A percentile compares a stretch with the other conserved stretches of the same genome.
Evolutionary conservation across 1,140 invertebrate species (phyloP).

Genomic region (Hestina assimilis): DNA sequence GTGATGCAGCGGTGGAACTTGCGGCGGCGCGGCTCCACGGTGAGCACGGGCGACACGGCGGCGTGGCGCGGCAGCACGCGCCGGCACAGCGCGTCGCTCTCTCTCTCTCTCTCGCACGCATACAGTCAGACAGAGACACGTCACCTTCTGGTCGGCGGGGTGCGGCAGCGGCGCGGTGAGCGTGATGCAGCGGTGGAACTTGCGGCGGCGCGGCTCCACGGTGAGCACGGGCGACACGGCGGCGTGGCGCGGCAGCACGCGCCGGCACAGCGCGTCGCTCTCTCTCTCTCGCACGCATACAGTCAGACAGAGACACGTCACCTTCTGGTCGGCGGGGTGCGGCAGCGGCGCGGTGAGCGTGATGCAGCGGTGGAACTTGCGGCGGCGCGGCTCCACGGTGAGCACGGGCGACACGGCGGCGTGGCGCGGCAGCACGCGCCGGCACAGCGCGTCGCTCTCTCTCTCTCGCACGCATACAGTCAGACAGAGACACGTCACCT

Average conservation of each 20-base stretch:
- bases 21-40: slow-evolving; percentile 95
- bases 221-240: slow-evolving; percentile 97
- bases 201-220: slow-evolving; percentile 95
- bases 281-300: too few relatives aligned
- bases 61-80: slow-evolving; percentile 88
- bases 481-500: too few relatives aligned
- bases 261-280: slow-evolving; percentile 88
- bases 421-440: slow-evolving; percentile 87
- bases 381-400: slow-evolving; percentile 95
- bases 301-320: too few relatives aligned
- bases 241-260: slow-evolving; percentile 91
- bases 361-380: too few relatives aligned
- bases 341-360: too few relatives aligned
- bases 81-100: too few relatives aligned
- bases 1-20: too few relatives aligned
- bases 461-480: too few relatives aligned
- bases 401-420: slow-evolving; percentile 96
- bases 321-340: too few relatives aligned
- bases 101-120: too few relatives aligned
- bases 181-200: slow-evolving; percentile 98
- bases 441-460: too few relatives aligned
- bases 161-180: slow-evolving; percentile 96
- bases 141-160: slow-evolving; percentile 37
- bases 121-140: too few relatives aligned
- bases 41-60: slow-evolving; percentile 96